Evolutionary conservation across 2,113 vertebrate genomes (phyloP).

Genomic region (Chloropsis hardwickii): DNA sequence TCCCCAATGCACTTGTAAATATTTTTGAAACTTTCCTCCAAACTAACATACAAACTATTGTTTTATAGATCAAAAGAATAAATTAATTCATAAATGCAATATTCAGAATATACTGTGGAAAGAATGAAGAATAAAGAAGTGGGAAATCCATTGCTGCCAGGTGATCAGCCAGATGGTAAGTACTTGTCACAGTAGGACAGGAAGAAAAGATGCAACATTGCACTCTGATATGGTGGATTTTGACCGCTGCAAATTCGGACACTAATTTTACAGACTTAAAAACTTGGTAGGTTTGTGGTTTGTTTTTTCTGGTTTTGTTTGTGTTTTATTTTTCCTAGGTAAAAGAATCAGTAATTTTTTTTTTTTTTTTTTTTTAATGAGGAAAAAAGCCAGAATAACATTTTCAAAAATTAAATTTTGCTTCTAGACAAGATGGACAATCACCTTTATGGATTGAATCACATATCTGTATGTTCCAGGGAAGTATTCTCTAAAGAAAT

Average conservation of each 20-base stretch:
- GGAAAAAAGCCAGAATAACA: not conserved
- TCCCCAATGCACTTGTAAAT: not conserved
- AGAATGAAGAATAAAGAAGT: not conserved
- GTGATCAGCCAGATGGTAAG: not conserved
- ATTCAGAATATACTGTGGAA: not conserved
- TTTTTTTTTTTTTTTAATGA: not conserved
- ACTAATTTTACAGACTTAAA: not conserved
- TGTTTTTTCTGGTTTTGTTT: not conserved
- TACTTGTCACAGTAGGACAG: not conserved
- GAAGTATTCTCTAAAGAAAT: not conserved
- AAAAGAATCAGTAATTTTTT: not conserved
- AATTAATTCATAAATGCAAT: not conserved
- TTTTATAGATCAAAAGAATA: conserved; percentile 6
- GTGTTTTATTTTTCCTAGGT: not conserved
- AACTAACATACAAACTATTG: not conserved
- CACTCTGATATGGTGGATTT: not conserved
- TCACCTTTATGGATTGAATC: not conserved
- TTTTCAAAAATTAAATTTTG: not conserved
- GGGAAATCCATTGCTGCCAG: not conserved
- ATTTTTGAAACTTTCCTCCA: not conserved
- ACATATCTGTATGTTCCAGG: not conserved
- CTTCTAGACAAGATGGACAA: not conserved
- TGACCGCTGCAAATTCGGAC: not conserved
- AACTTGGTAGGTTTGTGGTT: not conserved
- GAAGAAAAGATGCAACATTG: not conserved